Conservation (phyloP, 2,888 invertebrate genomes). For the Nomada hirtipes region DNA sequence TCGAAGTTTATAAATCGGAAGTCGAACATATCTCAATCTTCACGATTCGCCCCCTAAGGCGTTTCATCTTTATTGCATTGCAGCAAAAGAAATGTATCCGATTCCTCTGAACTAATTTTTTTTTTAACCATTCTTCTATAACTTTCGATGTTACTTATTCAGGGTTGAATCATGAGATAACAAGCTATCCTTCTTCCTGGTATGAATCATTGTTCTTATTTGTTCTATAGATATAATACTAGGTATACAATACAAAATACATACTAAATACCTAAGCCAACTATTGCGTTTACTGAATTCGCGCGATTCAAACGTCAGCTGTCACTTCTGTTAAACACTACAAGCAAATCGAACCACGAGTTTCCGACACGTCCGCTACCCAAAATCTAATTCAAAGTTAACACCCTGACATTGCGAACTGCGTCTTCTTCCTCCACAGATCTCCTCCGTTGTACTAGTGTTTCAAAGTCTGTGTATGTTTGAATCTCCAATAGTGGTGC, state of each 20-base stretch:
- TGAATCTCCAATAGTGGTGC: not conserved
- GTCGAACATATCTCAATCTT: not conserved
- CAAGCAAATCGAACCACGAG: not conserved
- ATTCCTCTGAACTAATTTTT: too few species aligned
- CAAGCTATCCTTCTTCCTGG: too few species aligned
- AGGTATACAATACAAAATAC: not conserved
- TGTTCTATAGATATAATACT: not conserved
- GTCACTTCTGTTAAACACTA: not conserved
- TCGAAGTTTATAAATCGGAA: slow-evolving; percentile 10
- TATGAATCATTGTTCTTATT: not conserved
- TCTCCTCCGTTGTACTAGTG: not conserved
- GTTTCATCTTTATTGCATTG: slow-evolving; percentile 23
- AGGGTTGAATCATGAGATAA: too few species aligned
- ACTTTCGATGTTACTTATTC: too few species aligned
- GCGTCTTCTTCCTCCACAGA: not conserved
- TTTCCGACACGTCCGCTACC: not conserved
- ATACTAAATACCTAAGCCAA: not conserved
- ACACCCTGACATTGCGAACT: not conserved
- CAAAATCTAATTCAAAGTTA: not conserved
- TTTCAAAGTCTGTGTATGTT: not conserved
- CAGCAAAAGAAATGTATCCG: slow-evolving; percentile 24
- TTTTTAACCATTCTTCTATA: too few species aligned
- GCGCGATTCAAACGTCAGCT: not conserved
- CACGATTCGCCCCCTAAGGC: not conserved
- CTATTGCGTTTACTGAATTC: not conserved